These are phyloP conservation scores for Pogonomyrmex barbatus DNA, from an alignment of 1,140 invertebrate species.

Conservation along the genomic window DNA sequence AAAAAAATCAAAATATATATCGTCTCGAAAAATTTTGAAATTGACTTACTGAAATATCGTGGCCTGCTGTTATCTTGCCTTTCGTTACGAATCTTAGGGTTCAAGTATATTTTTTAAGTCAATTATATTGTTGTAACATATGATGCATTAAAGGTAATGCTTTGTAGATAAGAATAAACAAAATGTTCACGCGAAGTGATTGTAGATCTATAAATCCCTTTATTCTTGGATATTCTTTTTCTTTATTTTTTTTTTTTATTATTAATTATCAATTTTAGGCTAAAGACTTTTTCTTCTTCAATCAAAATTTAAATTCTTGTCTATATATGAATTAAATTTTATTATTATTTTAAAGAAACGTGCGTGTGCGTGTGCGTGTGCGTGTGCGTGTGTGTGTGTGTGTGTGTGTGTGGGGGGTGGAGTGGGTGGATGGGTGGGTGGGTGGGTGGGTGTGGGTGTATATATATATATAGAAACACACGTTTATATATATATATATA, in stretches of 20 bases:
- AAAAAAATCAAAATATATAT: background rate
- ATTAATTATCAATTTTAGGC: slow-evolving; percentile 1
- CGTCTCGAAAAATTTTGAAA: slow-evolving; percentile 32
- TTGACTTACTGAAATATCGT: slow-evolving; percentile 38
- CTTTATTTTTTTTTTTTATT: background rate
- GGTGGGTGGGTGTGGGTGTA: no score
- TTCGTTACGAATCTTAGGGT: slow-evolving; percentile 57
- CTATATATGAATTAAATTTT: background rate
- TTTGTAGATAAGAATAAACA: slow-evolving; percentile 69
- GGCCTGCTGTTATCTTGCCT: slow-evolving; percentile 66
- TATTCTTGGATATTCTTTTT: background rate
- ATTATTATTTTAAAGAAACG: background rate
- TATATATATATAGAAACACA: no score
- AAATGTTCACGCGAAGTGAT: slow-evolving; percentile 17
- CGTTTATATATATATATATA: no score
- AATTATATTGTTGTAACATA: slow-evolving; percentile 51
- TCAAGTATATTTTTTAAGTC: slow-evolving; percentile 60
- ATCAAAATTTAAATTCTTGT: background rate
- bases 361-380: no score
- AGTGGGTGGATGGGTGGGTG: no score
- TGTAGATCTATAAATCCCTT: background rate
- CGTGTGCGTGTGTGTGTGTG: no score
- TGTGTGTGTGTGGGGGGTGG: no score
- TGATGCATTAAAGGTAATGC: slow-evolving; percentile 59
- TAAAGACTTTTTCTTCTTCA: background rate